Evolutionary conservation across 2,888 invertebrate species (phyloP).

Genomic region (Bugulina stolonifera): DNA sequence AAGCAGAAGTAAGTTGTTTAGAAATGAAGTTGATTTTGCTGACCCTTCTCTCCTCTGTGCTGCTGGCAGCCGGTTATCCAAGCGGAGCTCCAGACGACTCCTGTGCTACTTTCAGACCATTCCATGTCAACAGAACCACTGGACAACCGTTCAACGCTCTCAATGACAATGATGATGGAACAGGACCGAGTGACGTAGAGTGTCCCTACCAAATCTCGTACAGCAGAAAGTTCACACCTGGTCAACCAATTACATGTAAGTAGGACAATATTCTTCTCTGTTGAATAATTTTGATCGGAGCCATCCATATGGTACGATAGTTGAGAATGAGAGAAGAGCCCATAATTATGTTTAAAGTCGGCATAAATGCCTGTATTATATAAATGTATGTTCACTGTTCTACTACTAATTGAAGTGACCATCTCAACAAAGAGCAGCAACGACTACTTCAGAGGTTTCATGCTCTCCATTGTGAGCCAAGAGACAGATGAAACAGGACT

Average conservation of each 20-base stretch:
- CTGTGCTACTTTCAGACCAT: slow-evolving; percentile 8
- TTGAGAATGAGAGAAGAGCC: no score
- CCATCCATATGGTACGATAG: no score
- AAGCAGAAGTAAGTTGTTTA: no score
- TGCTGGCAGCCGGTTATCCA: not conserved
- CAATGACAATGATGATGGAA: not conserved
- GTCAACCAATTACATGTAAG: not conserved
- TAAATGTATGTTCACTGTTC: not conserved
- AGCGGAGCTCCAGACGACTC: not conserved
- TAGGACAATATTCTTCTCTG: no score
- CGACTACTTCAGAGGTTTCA: slow-evolving; percentile 22
- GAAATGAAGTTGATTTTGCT: not conserved
- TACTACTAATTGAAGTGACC: not conserved
- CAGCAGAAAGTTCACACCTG: slow-evolving; percentile 13
- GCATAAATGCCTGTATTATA: no score
- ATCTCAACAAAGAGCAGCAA: not conserved
- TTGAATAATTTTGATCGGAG: no score
- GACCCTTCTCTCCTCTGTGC: not conserved
- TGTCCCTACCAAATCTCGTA: slow-evolving; percentile 11
- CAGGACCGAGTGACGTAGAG: not conserved
- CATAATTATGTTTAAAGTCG: no score
- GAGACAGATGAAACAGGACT: not conserved
- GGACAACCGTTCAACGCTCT: not conserved
- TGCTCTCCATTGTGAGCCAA: not conserved
- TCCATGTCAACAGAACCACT: slow-evolving; percentile 1